phyloP scores from a whole-genome alignment of 2,888 invertebrate genomes.

The Tanytarsus gracilentus region DNA sequence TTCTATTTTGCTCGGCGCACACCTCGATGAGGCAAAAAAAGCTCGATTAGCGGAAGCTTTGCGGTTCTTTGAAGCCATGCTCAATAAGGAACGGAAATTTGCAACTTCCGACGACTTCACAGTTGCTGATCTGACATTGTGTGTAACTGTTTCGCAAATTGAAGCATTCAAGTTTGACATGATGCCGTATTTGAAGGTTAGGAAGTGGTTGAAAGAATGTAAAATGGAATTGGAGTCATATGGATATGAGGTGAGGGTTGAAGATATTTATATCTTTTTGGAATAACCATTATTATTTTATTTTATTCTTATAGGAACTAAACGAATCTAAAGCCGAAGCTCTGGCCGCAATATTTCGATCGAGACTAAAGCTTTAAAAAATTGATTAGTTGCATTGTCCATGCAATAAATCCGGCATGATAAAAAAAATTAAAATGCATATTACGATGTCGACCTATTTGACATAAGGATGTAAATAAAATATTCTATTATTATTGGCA shows the following conservation, averaged over 20 bases:
- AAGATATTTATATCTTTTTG: neutral
- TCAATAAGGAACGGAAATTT: slow-evolving; percentile 56
- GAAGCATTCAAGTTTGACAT: slow-evolving; percentile 60
- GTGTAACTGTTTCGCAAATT: slow-evolving; percentile 58
- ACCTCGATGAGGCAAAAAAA: slow-evolving; percentile 56
- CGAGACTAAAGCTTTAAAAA: slow-evolving; percentile 36
- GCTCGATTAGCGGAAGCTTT: slow-evolving; percentile 60
- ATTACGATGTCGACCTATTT: too few relatives aligned
- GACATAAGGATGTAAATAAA: too few relatives aligned
- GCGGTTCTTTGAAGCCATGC: slow-evolving; percentile 59
- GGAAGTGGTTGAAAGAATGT: slow-evolving; percentile 53
- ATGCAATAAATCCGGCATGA: too few relatives aligned
- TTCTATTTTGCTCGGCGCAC: slow-evolving; percentile 51
- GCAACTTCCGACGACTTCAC: slow-evolving; percentile 66
- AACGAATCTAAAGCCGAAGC: slow-evolving; percentile 51
- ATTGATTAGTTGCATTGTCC: too few relatives aligned
- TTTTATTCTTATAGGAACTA: slow-evolving; percentile 42
- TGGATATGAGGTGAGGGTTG: slow-evolving; percentile 50
- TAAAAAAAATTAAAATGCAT: too few relatives aligned
- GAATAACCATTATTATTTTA: neutral
- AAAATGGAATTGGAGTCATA: slow-evolving; percentile 53
- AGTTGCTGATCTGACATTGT: slow-evolving; percentile 64
- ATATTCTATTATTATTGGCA: too few relatives aligned
- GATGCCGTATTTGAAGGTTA: slow-evolving; percentile 57
- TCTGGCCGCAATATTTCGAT: slow-evolving; percentile 48